Conservation (phyloP, 2,113 vertebrate species). For the Caranx ignobilis region DNA sequence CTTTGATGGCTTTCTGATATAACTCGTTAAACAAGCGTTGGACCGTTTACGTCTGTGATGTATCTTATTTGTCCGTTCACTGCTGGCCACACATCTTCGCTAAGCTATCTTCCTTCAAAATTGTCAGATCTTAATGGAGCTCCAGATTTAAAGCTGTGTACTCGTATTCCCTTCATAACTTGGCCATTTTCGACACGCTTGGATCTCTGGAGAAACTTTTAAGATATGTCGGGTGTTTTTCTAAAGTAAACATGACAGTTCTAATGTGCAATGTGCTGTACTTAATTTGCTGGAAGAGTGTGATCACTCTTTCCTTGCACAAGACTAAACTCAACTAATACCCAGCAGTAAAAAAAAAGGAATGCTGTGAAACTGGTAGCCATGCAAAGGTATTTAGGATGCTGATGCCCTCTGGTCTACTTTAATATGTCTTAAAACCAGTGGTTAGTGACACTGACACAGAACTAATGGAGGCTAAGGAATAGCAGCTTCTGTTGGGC, state of each 20-base stretch:
- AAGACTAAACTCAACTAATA: neutral
- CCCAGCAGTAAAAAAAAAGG: neutral
- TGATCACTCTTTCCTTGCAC: neutral
- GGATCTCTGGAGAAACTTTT: constrained; percentile 29
- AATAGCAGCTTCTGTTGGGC: constrained; percentile 19
- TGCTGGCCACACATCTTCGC: constrained; percentile 55
- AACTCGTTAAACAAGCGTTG: constrained; percentile 73
- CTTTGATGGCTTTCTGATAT: constrained; percentile 74
- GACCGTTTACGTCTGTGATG: constrained; percentile 71
- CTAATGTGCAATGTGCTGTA: neutral
- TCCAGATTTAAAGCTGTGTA: constrained; percentile 26
- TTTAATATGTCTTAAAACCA: constrained; percentile 38
- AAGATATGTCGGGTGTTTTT: constrained; percentile 14
- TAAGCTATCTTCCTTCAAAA: constrained; percentile 54
- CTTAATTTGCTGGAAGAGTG: constrained; percentile 1
- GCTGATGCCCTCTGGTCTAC: constrained; percentile 7
- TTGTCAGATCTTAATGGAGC: constrained; percentile 52
- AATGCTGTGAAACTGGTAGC: neutral
- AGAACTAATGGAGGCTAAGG: constrained; percentile 33
- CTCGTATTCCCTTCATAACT: constrained; percentile 31
- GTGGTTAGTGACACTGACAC: constrained; percentile 37
- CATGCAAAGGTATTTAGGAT: neutral
- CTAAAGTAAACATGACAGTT: constrained; percentile 13
- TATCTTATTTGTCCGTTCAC: constrained; percentile 70
- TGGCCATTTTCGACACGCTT: constrained; percentile 13